These are phyloP conservation scores for Aurelia aurita DNA, from an alignment of 30 jellyfish, hydroid and myxozoan species.

Conservation along the genomic window DNA sequence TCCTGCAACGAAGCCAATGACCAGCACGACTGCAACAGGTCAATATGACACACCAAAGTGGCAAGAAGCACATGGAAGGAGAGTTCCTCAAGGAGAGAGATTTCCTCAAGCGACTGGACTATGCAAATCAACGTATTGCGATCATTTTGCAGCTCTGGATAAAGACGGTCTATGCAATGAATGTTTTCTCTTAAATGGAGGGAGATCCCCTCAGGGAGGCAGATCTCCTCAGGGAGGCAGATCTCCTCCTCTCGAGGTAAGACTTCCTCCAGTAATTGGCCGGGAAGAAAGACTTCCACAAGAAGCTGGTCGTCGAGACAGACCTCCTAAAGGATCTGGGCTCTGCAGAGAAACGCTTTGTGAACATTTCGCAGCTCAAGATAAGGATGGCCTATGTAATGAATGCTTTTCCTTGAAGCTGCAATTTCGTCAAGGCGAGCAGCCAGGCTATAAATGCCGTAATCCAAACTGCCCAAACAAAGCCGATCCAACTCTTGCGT, in stretches of 20 bases:
- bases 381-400: slow-evolving; percentile 62
- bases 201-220: too few species aligned
- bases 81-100: background rate
- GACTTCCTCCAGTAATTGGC: too few species aligned
- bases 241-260: too few species aligned
- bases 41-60: slow-evolving; percentile 28
- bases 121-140: slow-evolving; percentile 36
- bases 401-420: slow-evolving; percentile 48
- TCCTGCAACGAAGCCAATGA: background rate
- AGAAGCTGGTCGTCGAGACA: too few species aligned
- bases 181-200: slow-evolving; percentile 5
- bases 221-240: too few species aligned
- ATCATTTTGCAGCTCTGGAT: slow-evolving; percentile 37
- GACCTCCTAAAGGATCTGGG: background rate
- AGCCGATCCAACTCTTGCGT: background rate
- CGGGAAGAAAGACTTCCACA: too few species aligned
- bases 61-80: slow-evolving; percentile 10
- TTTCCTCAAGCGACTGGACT: background rate
- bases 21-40: background rate
- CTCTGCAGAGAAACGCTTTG: slow-evolving; percentile 45
- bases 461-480: background rate
- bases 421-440: background rate
- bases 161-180: slow-evolving; percentile 71
- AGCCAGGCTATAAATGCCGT: slow-evolving; percentile 8
- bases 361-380: slow-evolving; percentile 39